Base-by-base conservation (phyloP, 2,797 vertebrate genomes). In the Malurus leucopterus region DNA sequence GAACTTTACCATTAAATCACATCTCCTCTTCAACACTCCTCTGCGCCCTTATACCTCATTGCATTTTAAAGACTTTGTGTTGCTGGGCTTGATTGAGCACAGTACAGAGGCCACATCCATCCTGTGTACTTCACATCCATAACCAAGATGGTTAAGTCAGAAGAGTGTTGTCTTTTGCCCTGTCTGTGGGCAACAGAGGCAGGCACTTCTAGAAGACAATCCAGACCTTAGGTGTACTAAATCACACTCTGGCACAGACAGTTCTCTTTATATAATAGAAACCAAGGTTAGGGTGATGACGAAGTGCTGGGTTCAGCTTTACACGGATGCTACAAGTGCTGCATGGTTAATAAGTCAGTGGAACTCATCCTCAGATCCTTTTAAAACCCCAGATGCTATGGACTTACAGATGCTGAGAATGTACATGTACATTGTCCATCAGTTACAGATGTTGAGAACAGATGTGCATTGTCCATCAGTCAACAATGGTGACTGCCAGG, bases 1-100 rank as follows among this genome's bases (percentile, higher is more conserved):
- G 84, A 94, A 84, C 49, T 49, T 49, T 32, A 72, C 14, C 34
- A 29, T 92, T 89, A 89, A 91, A 92, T 91, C 36, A 80, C 67
- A 69, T 68, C 47, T 73, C 43, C 57, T 90, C 67, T 95, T 94
- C 70, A 93, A 44, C 55, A 83, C 32, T 82, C 20, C 36, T 69
- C 54, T 86, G 30, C 19, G 76, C 38, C 47, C 78, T 90, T 47
- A 80, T 61, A 23, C 57, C 47, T 95, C 38, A 58, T 21, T 67
- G 30, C 20, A 50, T 58, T 82, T 92, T 38, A 78, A 92, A 88
- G 68, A 46, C 41, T 44, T 88, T 2, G 1, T 70, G 21, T 41
- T 83, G 29, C 9, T 71, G 43, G 16, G 55, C 41, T 63, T 83
- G 49, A 44, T 1, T 43, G n/a, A 89, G 23, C 14, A 46, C 17